Evolutionary conservation across 2,888 invertebrate species (phyloP), one percentile per base, ranked within the genome.

Genomic region (Parelbella ahira): DNA sequence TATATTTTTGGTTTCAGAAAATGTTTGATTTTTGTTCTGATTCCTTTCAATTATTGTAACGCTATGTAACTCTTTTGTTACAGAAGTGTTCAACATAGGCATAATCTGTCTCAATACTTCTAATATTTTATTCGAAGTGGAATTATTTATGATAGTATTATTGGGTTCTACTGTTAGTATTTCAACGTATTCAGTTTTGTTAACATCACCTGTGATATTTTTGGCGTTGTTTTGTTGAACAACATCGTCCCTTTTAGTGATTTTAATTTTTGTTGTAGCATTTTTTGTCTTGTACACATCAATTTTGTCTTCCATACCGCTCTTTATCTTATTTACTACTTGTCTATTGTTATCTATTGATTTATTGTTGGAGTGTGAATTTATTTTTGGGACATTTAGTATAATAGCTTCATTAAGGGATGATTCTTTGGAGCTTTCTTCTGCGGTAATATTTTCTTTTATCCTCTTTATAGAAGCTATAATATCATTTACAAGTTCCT

Each of bases 401-500:
- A 86, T 80, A 0, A 82, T 80, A n/a, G 87, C 83, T 65, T 84
- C 79, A 45, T 78, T 78, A 11, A 81, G 23, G 45, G 68, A 69
- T 1, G 51, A 53, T 33, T 72, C 72, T 19, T 65, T 50, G 8
- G 47, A 54, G 19, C 57, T 60, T 34, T 62, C 61, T 20, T 47
- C 51, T 7, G 53, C 28, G n/a, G 73, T 71, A 1, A 83, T 58
- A 34, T 83, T 82, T 39, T 72, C 72, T 59, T 81, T 83, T 20
- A 87, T 84, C 57, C 68, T 72, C 51, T 83, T 82, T 24, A 87
- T 87, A 12, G 86, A 82, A 25, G 73, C 78, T 29, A 87, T 87
- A 1, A 87, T 87, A 45, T 73, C 64, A 41, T 82, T 76, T 1
- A 87, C 71, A 42, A 86, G 51, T 48, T 79, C 74, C 41, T 83